Evolutionary conservation across 1,140 invertebrate species (phyloP).

Genomic region (Notospermus geniculatus): DNA sequence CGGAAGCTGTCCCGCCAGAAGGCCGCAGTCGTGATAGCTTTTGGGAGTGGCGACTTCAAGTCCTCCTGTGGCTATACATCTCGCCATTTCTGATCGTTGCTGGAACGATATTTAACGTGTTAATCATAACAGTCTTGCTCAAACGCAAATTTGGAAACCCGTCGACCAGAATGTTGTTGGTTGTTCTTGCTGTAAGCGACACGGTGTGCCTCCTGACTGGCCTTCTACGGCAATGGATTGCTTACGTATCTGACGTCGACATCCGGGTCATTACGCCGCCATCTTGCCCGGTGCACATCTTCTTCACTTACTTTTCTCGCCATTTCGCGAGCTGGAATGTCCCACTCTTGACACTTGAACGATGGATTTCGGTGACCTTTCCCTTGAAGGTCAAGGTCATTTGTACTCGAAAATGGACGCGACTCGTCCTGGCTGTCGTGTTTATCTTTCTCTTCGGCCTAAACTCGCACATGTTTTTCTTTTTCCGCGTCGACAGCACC

Average conservation of each 20-base stretch:
- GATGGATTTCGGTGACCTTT: slow-evolving; percentile 12
- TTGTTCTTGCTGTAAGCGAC: slow-evolving; percentile 27
- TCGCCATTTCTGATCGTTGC: slow-evolving; percentile 26
- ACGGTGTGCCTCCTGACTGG: slow-evolving; percentile 26
- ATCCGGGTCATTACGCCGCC: neutral
- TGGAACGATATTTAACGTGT: slow-evolving; percentile 25
- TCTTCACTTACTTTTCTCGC: slow-evolving; percentile 8
- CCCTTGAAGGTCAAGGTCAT: too few relatives aligned
- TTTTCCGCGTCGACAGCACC: too few relatives aligned
- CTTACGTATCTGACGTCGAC: neutral
- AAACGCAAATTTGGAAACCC: slow-evolving; percentile 22
- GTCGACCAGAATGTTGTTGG: slow-evolving; percentile 28
- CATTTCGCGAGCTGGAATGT: slow-evolving; percentile 14
- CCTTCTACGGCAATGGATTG: slow-evolving; percentile 9
- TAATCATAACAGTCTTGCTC: slow-evolving; percentile 24
- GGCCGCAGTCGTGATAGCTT: too few relatives aligned
- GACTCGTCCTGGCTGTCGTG: neutral
- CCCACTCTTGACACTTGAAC: slow-evolving; percentile 10
- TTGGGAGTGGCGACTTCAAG: too few relatives aligned
- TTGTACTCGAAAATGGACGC: neutral
- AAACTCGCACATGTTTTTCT: too few relatives aligned
- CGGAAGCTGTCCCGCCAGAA: too few relatives aligned
- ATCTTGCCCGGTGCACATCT: slow-evolving; percentile 13
- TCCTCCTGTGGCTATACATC: too few relatives aligned
- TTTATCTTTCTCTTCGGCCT: too few relatives aligned